A percentile compares a stretch with the other conserved stretches of the same genome.
These are phyloP conservation scores for Delphinus delphis DNA, from an alignment of 2,113 vertebrate species.

Conservation along the genomic window DNA sequence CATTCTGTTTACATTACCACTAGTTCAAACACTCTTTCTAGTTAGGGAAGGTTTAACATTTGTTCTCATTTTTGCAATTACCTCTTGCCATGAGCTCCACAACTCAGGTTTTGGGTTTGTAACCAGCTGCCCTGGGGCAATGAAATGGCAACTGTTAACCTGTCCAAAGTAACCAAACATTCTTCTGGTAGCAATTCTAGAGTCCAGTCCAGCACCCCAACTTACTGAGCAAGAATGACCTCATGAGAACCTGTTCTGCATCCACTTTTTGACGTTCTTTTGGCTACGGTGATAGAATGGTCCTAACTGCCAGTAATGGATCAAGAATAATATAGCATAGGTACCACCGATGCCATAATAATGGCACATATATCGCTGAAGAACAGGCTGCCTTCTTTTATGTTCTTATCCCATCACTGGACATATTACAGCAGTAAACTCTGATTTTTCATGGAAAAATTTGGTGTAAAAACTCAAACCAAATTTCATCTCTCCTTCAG, in stretches of 20 bases:
- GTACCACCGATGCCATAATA: neutral
- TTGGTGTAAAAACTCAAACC: conserved; percentile 22
- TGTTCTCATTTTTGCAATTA: neutral
- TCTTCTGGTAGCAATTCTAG: neutral
- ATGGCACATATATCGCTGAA: neutral
- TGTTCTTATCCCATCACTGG: neutral
- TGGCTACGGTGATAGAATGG: neutral
- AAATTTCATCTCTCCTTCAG: conserved; percentile 45
- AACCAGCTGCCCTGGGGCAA: neutral
- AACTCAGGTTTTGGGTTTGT: neutral
- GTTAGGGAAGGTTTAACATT: neutral
- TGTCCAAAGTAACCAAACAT: neutral
- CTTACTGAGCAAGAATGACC: neutral
- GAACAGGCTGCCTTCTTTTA: conserved; percentile 1
- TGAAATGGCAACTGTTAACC: neutral
- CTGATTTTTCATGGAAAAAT: conserved; percentile 43
- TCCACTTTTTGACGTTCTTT: conserved; percentile 5
- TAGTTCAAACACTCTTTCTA: neutral
- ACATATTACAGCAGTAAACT: conserved; percentile 28
- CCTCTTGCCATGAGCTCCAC: neutral
- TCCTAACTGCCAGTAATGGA: neutral
- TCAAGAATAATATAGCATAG: conserved; percentile 9
- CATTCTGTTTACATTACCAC: neutral
- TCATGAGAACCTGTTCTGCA: neutral
- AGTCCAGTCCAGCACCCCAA: neutral